Percentiles rank a stretch among this genome's conserved stretches.
Evolutionary conservation across 2,797 vertebrate species (phyloP).

Genomic region (Lophius americanus): DNA sequence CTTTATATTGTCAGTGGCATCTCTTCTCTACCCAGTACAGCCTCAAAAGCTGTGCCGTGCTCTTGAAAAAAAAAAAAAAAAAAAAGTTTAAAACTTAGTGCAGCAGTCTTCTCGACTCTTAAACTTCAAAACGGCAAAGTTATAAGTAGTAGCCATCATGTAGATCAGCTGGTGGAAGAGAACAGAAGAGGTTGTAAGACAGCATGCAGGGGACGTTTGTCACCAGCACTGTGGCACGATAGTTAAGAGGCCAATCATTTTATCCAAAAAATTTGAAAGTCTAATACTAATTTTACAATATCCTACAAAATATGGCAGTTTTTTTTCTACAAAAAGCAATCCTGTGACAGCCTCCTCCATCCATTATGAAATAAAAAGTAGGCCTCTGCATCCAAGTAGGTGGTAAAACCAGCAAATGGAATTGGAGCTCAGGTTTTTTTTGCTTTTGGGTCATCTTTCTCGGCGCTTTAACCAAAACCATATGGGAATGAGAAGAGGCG

Average conservation of each 20-base stretch:
- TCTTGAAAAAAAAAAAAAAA: slow-evolving; percentile 66
- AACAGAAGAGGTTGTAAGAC: slow-evolving; percentile 81
- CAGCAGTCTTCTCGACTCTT: slow-evolving; percentile 99
- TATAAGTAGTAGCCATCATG: slow-evolving; percentile 99
- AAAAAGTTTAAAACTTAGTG: slow-evolving; percentile 96
- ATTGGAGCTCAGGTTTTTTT: slow-evolving; percentile 53
- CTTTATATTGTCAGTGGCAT: slow-evolving; percentile 88
- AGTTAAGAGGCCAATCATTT: slow-evolving; percentile 49
- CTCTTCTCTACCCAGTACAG: slow-evolving; percentile 84
- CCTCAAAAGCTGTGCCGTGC: slow-evolving; percentile 73
- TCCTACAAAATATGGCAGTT: background rate
- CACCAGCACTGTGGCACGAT: slow-evolving; percentile 45
- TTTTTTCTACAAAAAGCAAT: slow-evolving; percentile 4
- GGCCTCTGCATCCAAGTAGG: slow-evolving; percentile 64
- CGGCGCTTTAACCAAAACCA: slow-evolving; percentile 51
- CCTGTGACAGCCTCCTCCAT: slow-evolving; percentile 10
- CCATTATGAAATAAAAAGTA: slow-evolving; percentile 22
- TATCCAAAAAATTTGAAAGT: slow-evolving; percentile 13
- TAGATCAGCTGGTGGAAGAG: slow-evolving; percentile 99
- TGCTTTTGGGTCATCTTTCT: slow-evolving; percentile 39
- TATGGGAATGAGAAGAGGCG: slow-evolving; percentile 57
- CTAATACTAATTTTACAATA: slow-evolving; percentile 12
- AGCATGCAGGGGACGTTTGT: slow-evolving; percentile 63
- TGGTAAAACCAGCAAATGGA: slow-evolving; percentile 67
- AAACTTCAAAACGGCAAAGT: slow-evolving; percentile 99